These are phyloP conservation scores for Semaprochilodus insignis DNA, from an alignment of 2,797 vertebrate genomes.

Conservation along the genomic window DNA sequence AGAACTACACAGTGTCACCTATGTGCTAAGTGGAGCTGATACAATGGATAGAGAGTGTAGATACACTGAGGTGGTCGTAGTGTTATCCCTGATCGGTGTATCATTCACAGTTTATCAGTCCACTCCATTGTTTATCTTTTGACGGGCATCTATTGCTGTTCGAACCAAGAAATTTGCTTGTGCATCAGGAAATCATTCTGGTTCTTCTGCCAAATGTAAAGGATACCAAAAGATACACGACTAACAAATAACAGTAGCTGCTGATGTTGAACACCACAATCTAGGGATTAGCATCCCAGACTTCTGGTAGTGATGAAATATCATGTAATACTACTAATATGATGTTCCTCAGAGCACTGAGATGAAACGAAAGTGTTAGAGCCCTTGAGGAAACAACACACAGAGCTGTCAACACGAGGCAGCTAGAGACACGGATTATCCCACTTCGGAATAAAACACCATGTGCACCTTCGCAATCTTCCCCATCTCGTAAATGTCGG, in stretches of 20 bases:
- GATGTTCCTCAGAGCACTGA: neutral
- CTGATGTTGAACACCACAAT: too few relatives aligned
- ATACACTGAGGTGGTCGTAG: too few relatives aligned
- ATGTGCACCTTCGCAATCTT: slow-evolving; percentile 91
- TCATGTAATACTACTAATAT: neutral
- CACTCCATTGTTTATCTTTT: too few relatives aligned
- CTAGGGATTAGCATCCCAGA: too few relatives aligned
- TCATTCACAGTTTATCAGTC: neutral
- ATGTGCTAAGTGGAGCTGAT: too few relatives aligned
- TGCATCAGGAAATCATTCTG: neutral
- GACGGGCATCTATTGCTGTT: too few relatives aligned
- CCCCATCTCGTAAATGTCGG: slow-evolving; percentile 93
- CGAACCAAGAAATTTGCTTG: too few relatives aligned
- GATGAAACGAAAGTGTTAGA: neutral
- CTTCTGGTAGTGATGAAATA: neutral
- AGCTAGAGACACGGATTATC: neutral
- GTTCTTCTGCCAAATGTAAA: neutral
- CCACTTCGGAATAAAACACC: slow-evolving; percentile 20
- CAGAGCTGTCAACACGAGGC: neutral
- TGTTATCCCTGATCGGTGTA: too few relatives aligned
- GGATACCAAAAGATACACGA: too few relatives aligned
- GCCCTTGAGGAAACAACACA: neutral
- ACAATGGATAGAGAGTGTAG: too few relatives aligned
- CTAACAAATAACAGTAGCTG: too few relatives aligned
- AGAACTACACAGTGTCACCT: too few relatives aligned